phyloP scores from a whole-genome alignment of 2,888 invertebrate species.

The Caenorhabditis imperialis region DNA sequence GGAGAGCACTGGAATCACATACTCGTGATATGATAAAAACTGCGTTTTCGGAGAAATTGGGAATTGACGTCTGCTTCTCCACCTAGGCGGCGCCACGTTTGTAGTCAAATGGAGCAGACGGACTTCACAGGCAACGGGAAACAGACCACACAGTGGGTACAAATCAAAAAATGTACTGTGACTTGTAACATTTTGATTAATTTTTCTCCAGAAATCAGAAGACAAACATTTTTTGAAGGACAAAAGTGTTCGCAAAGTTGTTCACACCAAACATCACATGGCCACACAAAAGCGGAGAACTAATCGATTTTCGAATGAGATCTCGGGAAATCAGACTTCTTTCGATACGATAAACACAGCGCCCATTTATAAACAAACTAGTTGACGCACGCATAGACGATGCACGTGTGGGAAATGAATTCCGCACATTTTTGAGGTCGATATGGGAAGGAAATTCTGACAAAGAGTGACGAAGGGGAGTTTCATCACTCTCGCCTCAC shows the following conservation, averaged over 20 bases:
- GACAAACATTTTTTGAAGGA: neutral
- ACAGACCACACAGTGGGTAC: neutral
- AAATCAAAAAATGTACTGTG: no score
- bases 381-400: slow-evolving; percentile 14
- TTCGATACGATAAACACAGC: slow-evolving; percentile 32
- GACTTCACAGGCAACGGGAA: neutral
- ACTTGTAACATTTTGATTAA: no score
- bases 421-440: slow-evolving; percentile 13
- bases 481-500: neutral
- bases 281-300: slow-evolving; percentile 1
- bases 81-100: slow-evolving; percentile 2
- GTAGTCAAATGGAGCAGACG: neutral
- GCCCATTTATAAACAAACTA: slow-evolving; percentile 39
- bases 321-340: slow-evolving; percentile 13
- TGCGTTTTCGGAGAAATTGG: slow-evolving; percentile 23
- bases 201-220: no score
- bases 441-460: neutral
- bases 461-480: slow-evolving; percentile 11
- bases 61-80: slow-evolving; percentile 27
- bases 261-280: slow-evolving; percentile 28
- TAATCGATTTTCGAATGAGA: slow-evolving; percentile 21
- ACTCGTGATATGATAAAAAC: slow-evolving; percentile 11
- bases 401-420: slow-evolving; percentile 6
- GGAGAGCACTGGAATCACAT: slow-evolving; percentile 37
- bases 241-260: neutral